Base-by-base conservation (phyloP, 2,888 invertebrate species). In the Cetonia aurata region DNA sequence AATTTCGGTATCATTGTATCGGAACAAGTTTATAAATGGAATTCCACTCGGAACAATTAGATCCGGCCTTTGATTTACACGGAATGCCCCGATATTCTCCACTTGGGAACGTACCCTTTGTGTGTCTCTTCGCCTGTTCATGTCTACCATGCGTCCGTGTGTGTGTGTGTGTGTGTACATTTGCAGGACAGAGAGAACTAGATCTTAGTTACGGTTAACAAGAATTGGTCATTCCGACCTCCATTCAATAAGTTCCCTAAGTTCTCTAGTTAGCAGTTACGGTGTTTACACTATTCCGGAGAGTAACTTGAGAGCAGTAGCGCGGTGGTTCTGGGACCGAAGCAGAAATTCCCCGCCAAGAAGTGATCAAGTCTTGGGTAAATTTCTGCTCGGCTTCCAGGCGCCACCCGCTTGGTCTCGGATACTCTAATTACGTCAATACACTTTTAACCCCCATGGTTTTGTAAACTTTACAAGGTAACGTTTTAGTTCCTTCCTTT, bases 251-350 rank as follows among this genome's bases (percentile, higher is more conserved):
- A 83, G 80, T 82, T 79, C 77, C 79, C 77, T 48, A 83, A 82
- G 80, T 82, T 82, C 81, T 77, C 82, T 80, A 82, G 82, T 82
- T 81, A 81, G 82, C 79, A 82, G 82, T 83, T 82, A 79, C 78
- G 77, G 77, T 81, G 80, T 82, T 82, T 82, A 80, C 81, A 46
- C 56, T 67, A 44, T 17, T 53, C 67, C 60, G 46, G 46, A 25
- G 25, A 25, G 25, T 25, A 17, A 50, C 50, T 19, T 9, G 10
- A 15, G 6, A 50, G 17, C 17, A 50, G 17, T 15, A 15, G 15
- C 19, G 19, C 13, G 50, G 50, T 17, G 8, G 19, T 19, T 44
- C 44, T 50, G 17, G 50, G 50, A 50, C 25, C 25, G 25, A 25
- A 4, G 25, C 25, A 25, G 25, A 50, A 48, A 50, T 48, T 48